Conservation (phyloP, 92 coral and sea anemone genomes). For the Phenganax marumi region DNA sequence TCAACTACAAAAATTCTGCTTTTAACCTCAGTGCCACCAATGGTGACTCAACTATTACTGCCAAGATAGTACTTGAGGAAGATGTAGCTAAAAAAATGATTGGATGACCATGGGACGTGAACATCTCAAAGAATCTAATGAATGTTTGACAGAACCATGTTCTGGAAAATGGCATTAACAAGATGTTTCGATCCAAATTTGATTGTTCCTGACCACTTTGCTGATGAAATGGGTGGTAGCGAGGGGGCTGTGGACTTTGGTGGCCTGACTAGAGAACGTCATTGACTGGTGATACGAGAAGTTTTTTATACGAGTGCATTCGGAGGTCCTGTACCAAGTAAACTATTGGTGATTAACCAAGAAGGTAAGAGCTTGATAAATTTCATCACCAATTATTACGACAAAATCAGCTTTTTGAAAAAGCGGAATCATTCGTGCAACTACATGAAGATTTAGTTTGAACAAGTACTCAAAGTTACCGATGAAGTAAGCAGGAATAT, state of each 20-base stretch:
- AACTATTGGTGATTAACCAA: too few species aligned
- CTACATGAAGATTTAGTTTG: too few species aligned
- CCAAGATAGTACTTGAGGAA: not conserved
- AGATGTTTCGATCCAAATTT: slow-evolving; percentile 5
- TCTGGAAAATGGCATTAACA: not conserved
- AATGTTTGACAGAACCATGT: slow-evolving; percentile 25
- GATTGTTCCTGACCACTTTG: slow-evolving; percentile 2
- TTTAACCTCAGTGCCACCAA: not conserved
- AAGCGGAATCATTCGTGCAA: too few species aligned
- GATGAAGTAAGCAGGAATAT: too few species aligned
- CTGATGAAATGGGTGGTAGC: slow-evolving; percentile 20
- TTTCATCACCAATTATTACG: too few species aligned
- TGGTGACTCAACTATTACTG: not conserved
- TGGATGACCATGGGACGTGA: slow-evolving; percentile 12
- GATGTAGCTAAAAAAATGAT: slow-evolving; percentile 10
- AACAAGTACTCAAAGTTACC: too few species aligned
- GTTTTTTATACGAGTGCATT: too few species aligned
- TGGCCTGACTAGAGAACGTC: slow-evolving; percentile 19
- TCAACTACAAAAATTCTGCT: too few species aligned
- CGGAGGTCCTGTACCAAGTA: too few species aligned
- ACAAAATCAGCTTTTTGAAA: too few species aligned
- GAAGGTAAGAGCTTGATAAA: too few species aligned
- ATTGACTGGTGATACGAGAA: not conserved
- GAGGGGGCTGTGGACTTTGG: slow-evolving; percentile 29
- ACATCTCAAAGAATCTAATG: not conserved